Evolutionary conservation across 2,113 vertebrate species (phyloP), one percentile per base, ranked within the genome.

Genomic region (Anarrhichthys ocellatus): DNA sequence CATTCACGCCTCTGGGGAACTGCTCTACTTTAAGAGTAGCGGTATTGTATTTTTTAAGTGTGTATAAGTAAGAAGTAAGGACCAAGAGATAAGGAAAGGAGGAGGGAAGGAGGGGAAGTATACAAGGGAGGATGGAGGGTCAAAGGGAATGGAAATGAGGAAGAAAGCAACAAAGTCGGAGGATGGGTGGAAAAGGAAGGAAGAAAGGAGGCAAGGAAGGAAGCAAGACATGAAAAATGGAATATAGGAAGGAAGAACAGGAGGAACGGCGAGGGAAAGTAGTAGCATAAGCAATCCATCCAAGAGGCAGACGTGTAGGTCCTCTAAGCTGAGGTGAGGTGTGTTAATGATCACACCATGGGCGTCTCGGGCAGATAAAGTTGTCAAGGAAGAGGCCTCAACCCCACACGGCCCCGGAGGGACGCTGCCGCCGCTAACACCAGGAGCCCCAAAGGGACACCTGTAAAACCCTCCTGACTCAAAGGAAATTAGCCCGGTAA

Each of bases 1-100:
- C 88, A 88, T 69, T 82, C 77, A 63, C 32, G 75, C 78, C 93
- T 83, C 91, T 44, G 20, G 92, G 91, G 93, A 93, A 79, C 89
- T 93, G 93, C 84, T 93, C 94, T 74, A 93, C 89, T 94, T 94
- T 92, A 89, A 89, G 77, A 89, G 71, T 62, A 79, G 80, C 83
- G 27, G 79, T 78, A 80, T 83, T 82, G 62, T 80, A 72, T 81
- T 91, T 89, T 88, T 84, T 90, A 81, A 76, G 80, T 83, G 67
- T 80, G 70, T 73, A 70, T 70, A 66, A 54, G 20, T 54, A 32
- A 80, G 63, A 87, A 65, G 44, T 76, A 36, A 78, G 69, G 75
- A 71, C 29, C 15, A 24, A 38, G 34, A 66, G 24, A 52, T 22
- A 56, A 70, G 65, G 74, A 77, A 61, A 63, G 0, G 1, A 72